A percentile compares a stretch with the other conserved stretches of the same genome.
Conservation (phyloP, 2,113 vertebrate genomes). For the Synodontis membranacea region DNA sequence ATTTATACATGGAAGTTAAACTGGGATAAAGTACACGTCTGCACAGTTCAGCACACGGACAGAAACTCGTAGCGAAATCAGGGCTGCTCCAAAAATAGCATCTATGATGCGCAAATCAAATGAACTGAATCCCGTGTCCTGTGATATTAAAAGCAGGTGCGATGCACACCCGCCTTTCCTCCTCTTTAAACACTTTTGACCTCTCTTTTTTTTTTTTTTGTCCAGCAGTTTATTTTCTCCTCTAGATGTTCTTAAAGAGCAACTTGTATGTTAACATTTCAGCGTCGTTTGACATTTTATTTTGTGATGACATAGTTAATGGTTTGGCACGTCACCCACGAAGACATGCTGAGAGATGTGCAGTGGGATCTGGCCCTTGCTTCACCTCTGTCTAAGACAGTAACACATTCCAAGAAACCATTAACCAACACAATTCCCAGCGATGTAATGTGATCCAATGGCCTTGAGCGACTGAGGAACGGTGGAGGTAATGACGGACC, state of each 20-base stretch:
- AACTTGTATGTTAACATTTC: not conserved
- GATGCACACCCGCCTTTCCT: not conserved
- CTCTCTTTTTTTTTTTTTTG: no score
- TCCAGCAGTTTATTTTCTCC: not conserved
- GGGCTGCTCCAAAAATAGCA: slow-evolving; percentile 1
- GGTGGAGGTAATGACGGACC: not conserved
- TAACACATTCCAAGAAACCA: not conserved
- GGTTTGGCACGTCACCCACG: not conserved
- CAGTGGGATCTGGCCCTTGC: not conserved
- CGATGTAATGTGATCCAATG: not conserved
- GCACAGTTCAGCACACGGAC: not conserved
- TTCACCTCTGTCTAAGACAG: not conserved
- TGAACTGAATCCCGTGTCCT: not conserved
- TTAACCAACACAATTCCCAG: not conserved
- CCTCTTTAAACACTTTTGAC: not conserved
- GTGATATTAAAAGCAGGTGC: slow-evolving; percentile 10
- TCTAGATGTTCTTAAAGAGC: not conserved
- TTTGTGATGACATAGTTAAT: not conserved
- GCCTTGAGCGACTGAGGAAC: not conserved
- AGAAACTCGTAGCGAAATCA: not conserved
- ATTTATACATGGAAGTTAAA: not conserved
- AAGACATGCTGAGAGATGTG: not conserved
- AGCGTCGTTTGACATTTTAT: not conserved
- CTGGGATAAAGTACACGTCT: not conserved
- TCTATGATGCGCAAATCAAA: not conserved